Percentiles rank a stretch among this genome's conserved stretches.
phyloP scores from a whole-genome alignment of 1,140 invertebrate genomes.

The Drosophila cardini region DNA sequence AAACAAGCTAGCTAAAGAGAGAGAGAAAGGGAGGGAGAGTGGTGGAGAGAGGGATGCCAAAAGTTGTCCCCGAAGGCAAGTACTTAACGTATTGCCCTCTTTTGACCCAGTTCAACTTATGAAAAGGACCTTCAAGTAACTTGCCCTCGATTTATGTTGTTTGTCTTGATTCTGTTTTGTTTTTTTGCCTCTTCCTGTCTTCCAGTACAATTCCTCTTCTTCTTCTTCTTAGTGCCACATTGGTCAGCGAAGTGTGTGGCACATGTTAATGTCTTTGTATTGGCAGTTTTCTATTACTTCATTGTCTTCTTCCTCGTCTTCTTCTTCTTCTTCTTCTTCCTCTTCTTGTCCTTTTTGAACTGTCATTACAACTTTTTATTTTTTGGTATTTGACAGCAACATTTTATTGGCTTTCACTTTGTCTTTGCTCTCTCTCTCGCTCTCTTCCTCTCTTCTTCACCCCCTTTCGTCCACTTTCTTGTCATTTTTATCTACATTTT shows the following conservation, averaged over 20 bases:
- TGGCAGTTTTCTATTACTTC: slow-evolving; percentile 20
- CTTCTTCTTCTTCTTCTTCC: not conserved
- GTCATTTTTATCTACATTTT: slow-evolving; percentile 12
- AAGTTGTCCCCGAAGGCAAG: slow-evolving; percentile 19
- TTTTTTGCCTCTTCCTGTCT: slow-evolving; percentile 13
- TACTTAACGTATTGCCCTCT: slow-evolving; percentile 52
- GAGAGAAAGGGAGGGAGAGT: not conserved
- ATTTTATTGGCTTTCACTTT: slow-evolving; percentile 41
- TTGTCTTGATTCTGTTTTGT: slow-evolving; percentile 23
- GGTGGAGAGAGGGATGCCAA: not conserved
- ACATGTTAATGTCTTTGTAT: slow-evolving; percentile 54
- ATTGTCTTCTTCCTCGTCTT: not conserved
- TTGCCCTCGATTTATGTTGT: slow-evolving; percentile 48
- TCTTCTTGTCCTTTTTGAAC: slow-evolving; percentile 41
- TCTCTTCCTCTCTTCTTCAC: too few species aligned
- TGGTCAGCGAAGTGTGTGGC: slow-evolving; percentile 38
- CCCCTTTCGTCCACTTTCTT: not conserved
- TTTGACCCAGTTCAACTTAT: slow-evolving; percentile 33
- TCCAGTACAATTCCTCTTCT: slow-evolving; percentile 6
- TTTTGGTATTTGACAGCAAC: slow-evolving; percentile 49
- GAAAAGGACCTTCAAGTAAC: slow-evolving; percentile 35
- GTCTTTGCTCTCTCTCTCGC: not conserved
- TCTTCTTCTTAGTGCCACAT: not conserved
- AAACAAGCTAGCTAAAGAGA: not conserved
- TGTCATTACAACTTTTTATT: slow-evolving; percentile 51